phyloP scores from a whole-genome alignment of 1,140 invertebrate species.

The Cepaea nemoralis region DNA sequence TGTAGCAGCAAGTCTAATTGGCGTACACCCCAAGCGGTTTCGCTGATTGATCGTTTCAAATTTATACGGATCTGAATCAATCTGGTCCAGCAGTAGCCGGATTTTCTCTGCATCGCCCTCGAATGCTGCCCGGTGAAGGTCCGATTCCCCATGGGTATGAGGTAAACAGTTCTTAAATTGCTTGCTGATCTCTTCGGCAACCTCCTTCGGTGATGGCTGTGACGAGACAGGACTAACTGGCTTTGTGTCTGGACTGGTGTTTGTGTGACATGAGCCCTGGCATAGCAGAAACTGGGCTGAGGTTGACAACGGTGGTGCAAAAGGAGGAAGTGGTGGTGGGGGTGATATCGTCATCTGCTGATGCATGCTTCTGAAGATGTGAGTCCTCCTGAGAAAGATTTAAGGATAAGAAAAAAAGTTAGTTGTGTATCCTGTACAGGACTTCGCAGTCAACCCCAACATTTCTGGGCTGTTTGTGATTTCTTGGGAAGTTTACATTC shows the following conservation, averaged over 20 bases:
- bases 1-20: slow-evolving; percentile 57
- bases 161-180: slow-evolving; percentile 33
- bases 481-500: background rate
- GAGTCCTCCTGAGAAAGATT: background rate
- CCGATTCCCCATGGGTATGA: slow-evolving; percentile 25
- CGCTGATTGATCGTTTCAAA: slow-evolving; percentile 27
- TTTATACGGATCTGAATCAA: background rate
- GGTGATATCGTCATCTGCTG: background rate
- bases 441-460: too few relatives aligned
- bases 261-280: background rate
- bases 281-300: background rate
- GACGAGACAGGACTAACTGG: background rate
- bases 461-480: too few relatives aligned
- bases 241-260: background rate
- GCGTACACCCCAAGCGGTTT: slow-evolving; percentile 49
- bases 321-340: background rate
- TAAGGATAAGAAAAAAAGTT: too few relatives aligned
- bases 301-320: background rate
- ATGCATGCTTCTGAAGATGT: background rate
- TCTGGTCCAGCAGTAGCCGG: slow-evolving; percentile 7
- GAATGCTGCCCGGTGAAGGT: slow-evolving; percentile 22
- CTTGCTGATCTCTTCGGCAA: background rate
- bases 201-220: slow-evolving; percentile 7
- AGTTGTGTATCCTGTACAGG: too few relatives aligned
- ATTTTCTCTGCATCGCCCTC: slow-evolving; percentile 7